A percentile compares a stretch with the other conserved stretches of the same genome.
These are phyloP conservation scores for Sipha maydis DNA, from an alignment of 2,888 invertebrate genomes.

Conservation along the genomic window DNA sequence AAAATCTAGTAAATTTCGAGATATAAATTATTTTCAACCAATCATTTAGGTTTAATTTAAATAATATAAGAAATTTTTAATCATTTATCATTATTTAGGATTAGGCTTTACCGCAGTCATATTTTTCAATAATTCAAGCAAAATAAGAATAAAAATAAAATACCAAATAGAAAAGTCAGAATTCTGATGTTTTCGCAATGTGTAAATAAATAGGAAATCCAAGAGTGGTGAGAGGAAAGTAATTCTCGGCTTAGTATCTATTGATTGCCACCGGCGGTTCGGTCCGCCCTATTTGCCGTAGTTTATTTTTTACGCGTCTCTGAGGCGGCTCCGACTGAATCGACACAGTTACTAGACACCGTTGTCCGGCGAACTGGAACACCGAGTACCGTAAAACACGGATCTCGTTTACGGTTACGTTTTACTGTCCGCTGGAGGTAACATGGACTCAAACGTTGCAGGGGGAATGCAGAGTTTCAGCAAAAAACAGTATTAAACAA, in stretches of 20 bases:
- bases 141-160: background rate
- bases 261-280: conserved; percentile 50
- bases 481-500: background rate
- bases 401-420: conserved; percentile 59
- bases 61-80: background rate
- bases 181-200: conserved; percentile 23
- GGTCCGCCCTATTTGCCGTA: conserved; percentile 58
- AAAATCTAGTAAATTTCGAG: background rate
- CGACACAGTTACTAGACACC: conserved; percentile 61
- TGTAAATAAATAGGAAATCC: conserved; percentile 19
- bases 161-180: conserved; percentile 20
- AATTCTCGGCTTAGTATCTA: conserved; percentile 52
- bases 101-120: background rate
- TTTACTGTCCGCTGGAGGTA: conserved; percentile 48
- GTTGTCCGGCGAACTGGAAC: conserved; percentile 62
- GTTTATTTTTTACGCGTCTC: conserved; percentile 47
- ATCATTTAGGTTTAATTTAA: background rate
- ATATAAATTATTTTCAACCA: background rate
- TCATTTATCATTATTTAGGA: background rate
- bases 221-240: conserved; percentile 53
- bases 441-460: conserved; percentile 29
- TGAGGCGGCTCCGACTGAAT: conserved; percentile 41
- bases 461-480: conserved; percentile 7
- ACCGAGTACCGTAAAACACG: conserved; percentile 60
- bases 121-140: background rate